Evolutionary conservation across 2,113 vertebrate species (phyloP).

Genomic region (Pygoscelis antarcticus): DNA sequence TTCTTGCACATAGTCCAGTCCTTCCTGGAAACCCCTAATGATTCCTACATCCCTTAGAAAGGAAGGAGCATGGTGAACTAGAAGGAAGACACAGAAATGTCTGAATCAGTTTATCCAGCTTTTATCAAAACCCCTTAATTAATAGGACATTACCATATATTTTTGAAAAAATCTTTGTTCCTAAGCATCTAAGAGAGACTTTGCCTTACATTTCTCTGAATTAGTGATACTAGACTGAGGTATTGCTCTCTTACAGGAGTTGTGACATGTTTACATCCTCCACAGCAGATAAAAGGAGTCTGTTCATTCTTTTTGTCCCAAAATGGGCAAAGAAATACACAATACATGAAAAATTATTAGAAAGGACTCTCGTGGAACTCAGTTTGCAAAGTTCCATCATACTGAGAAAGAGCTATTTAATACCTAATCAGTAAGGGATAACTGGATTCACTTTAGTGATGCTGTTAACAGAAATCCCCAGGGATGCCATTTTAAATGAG

Average conservation of each 20-base stretch:
- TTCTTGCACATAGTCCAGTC: background rate
- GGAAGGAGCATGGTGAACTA: background rate
- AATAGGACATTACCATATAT: background rate
- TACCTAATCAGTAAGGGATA: background rate
- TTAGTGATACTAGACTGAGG: background rate
- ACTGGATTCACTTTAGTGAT: background rate
- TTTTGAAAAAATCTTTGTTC: background rate
- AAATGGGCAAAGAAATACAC: background rate
- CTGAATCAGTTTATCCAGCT: background rate
- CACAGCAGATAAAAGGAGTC: background rate
- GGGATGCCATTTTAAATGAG: background rate
- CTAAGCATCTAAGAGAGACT: background rate
- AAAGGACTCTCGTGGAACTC: background rate
- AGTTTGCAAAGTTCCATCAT: background rate
- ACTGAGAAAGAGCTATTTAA: background rate
- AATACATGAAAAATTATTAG: background rate
- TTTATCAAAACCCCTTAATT: background rate
- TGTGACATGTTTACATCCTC: background rate
- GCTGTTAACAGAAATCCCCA: background rate
- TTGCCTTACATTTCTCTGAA: background rate
- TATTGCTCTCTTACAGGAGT: background rate
- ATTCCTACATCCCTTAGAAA: background rate
- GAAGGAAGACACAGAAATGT: background rate
- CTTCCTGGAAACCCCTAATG: background rate
- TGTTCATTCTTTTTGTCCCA: background rate